Base-by-base conservation (phyloP, 1,140 invertebrate species). In the Drosophila kepulauana region DNA sequence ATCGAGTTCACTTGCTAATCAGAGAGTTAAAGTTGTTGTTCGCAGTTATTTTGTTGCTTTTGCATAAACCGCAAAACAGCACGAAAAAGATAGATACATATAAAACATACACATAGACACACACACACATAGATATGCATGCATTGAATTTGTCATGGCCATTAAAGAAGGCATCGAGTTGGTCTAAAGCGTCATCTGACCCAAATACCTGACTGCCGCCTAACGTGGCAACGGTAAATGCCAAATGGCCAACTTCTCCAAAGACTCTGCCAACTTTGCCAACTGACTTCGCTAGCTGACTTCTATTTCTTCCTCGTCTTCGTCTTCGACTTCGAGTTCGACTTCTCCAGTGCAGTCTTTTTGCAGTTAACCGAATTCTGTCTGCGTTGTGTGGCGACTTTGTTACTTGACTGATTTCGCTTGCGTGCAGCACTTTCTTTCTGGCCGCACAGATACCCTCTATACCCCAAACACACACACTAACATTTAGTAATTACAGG, bases 281-380 rank as follows among this genome's bases (percentile, higher is more conserved):
- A 25, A 25, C 20, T 25, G 3, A 25, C 20, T 25, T 33, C 33
- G 33, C 33, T 25, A 57, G 73, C 74, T 68, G 64, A 46, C 79
- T 78, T 51, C 77, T n/a, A 25, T 25, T 25, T 25, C 20, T 25
- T 25, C 20, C 4, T 25, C 20, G 20, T 3, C 20, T 25, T 25
- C 3, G 11, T 0, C 0, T 16, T 16, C 15, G 15, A 16, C 15
- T 16, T 16, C 15, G n/a, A 43, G 11, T 43, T 43, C 8, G 10
- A 33, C 38, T 41, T 7, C n/a, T 43, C 35, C 35, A 10, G 20
- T 35, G 35, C 35, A 35, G 35, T 25, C 3, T 25, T 25, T 13
- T 43, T 78, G 79, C 79, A 75, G 80, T 82, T 82, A 82, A 68
- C 79, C 79, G 75, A 75, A 81, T 81, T 78, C 76, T 64, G 74